phyloP scores from a whole-genome alignment of 2,888 invertebrate species.

The Buathra laborator region DNA sequence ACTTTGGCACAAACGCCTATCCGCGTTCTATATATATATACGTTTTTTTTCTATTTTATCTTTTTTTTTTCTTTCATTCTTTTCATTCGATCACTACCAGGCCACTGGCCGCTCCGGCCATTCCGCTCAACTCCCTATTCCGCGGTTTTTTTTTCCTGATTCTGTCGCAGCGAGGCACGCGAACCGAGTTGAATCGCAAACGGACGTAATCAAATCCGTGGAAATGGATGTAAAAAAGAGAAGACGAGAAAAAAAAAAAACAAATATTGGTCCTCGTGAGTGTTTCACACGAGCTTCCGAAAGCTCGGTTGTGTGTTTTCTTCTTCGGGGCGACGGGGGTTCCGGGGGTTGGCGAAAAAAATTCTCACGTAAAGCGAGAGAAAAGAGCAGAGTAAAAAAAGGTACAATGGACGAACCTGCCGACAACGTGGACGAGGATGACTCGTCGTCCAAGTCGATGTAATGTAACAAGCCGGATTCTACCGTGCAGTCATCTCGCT shows the following conservation, averaged over 20 bases:
- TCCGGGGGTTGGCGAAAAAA: background rate
- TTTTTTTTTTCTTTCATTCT: slow-evolving; percentile 26
- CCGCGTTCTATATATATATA: background rate
- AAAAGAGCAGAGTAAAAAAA: slow-evolving; percentile 2
- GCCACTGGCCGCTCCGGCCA: slow-evolving; percentile 10
- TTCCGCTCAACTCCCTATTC: slow-evolving; percentile 7
- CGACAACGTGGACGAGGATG: slow-evolving; percentile 23
- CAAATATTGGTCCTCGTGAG: background rate
- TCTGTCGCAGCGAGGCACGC: background rate
- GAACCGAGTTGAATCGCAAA: slow-evolving; percentile 24
- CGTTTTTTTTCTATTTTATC: background rate
- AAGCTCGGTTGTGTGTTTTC: background rate
- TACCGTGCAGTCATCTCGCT: background rate
- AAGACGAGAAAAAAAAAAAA: background rate
- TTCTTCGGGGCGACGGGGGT: background rate
- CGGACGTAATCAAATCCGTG: slow-evolving; percentile 50
- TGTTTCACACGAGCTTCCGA: slow-evolving; percentile 11
- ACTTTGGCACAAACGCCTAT: slow-evolving; percentile 36
- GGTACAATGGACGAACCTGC: slow-evolving; percentile 45
- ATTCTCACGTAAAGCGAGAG: slow-evolving; percentile 38
- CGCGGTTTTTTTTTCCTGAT: slow-evolving; percentile 15
- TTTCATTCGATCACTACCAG: slow-evolving; percentile 15
- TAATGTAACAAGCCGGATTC: slow-evolving; percentile 35
- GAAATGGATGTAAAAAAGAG: slow-evolving; percentile 44
- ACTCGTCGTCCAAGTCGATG: slow-evolving; percentile 39